Evolutionary conservation across 2,113 vertebrate genomes (phyloP), one percentile per base, ranked within the genome.

Genomic region (Pogonocichla stellata): DNA sequence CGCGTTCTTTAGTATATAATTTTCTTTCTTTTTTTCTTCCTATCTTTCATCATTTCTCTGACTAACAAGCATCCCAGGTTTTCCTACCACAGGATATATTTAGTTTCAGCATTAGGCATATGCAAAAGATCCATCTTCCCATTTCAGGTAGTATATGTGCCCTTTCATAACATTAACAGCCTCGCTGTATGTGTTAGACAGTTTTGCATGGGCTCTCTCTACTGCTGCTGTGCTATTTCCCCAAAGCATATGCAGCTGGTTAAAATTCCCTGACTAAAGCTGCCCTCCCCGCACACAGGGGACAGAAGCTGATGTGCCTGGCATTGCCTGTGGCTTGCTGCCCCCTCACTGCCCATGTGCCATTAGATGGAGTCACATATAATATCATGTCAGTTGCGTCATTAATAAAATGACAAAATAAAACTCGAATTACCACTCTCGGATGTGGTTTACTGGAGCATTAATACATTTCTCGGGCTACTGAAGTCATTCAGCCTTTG

Each of bases 361-460:
- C 88, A 38, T 78, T 47, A 89, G 93, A 69, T 24, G 12, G 60
- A 22, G 1, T 33, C 90, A 83, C 72, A 43, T 10, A 33, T 28
- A 87, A 72, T 40, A 79, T 86, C 95, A 40, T 6, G 65, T 92
- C 97, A 94, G 94, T 88, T 93, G 91, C 33, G 8, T 95, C 96
- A 96, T 97, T 97, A 97, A 96, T 95, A 97, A 97, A 96, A 85
- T 57, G 94, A 92, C 97, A 98, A 95, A 97, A 97, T 97, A 94
- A 96, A 97, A 94, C 93, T 89, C 88, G 96, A 97, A 97, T 97
- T 97, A 97, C 95, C 87, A 92, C 93, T 95, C 95, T 93, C 13
- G 10, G 96, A 96, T 97, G 92, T 84, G 79, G 94, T 92, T 97
- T 97, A 86, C 94, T 96, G 96, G 94, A 96, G 91, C 93, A 95